Evolutionary conservation across 2,797 vertebrate species (phyloP), one percentile per base, ranked within the genome.

Genomic region (Amblyraja radiata): DNA sequence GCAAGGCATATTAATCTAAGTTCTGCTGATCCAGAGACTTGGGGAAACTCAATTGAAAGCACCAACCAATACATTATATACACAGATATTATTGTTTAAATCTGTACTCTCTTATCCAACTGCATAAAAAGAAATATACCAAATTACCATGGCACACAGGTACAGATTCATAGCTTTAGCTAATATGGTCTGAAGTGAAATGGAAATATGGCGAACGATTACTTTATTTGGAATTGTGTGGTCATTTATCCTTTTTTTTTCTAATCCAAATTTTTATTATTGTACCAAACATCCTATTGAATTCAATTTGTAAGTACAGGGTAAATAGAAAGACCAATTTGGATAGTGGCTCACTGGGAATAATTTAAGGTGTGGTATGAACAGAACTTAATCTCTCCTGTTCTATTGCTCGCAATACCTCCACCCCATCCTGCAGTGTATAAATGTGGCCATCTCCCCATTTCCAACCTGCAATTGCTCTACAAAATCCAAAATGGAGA

Each of bases 1-100:
- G 68, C 36, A 91, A 39, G 18, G 21, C 21, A 46, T 32, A 86
- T n/a, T 86, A 86, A 86, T 28, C 68, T 91, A 91, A 91, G 36
- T 23, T 92, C 71, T 76, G 71, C 39, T 14, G 76, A n/a, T 73
- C 68, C 68, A 76, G 68, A 39, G 25, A 88, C 36, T 8, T 74
- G 63, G 71, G 71, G 21, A 71, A 73, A 73, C 18, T 73, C 71
- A 73, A 21, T 21, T 21, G 18, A 73, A 73, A 21, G 21, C 16
- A 73, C 25, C 23, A 92, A 39, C 25, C 39, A 74, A 92, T 25
- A 92, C 23, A 58, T 74, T 92, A 92, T 92, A 25, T 76, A 92
- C 90, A 92, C 21, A 25, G 90, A 39, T 91, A 74, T 54, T 92
- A 74, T 16, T 92, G 90, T 76, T 74, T 28, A 74, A 76, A 54